Base-by-base conservation (phyloP, 2,888 invertebrate genomes). In the Drosophila borealis region DNA sequence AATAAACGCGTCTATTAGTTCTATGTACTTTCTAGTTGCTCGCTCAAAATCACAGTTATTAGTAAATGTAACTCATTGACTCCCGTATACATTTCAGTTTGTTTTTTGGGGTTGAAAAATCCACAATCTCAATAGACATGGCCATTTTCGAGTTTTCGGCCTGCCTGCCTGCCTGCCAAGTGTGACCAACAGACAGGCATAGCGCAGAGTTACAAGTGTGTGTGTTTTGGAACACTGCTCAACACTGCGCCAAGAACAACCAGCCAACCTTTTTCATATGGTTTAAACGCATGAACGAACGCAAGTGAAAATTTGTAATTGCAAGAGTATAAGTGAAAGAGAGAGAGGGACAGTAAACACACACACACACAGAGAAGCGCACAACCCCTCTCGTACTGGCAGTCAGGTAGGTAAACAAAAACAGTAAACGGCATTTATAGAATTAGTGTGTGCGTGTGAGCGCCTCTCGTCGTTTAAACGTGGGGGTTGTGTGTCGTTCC, bases 381-480 rank as follows among this genome's bases (percentile, higher is more conserved):
- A 45, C 65, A 64, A 72, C 70, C 66, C 65, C 71, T 60, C 71
- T 70, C 54, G 39, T 25, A 42, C 14, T 50, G 33, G 17, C 41
- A 41, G 25, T 14, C 41, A 41, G 46, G 56, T 88, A 82, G 82
- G 82, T 82, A 82, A 75, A 75, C 75, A 75, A 75, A 74, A 78
- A 74, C 78, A 64, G 75, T 79, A 79, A 79, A 75, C 80, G 76
- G 48, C 76, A 56, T 59, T 79, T 75, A 65, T 49, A 59, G 33
- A 64, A 63, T 64, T 54, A 53, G 60, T 61, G 57, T 8, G 29
- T 29, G 8, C 17, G 60, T 59, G 66, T 64, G 80, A 76, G 76
- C 34, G 64, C 25, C 74, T 75, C 65, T 76, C 49, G 37, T 21
- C 17, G 34, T 37, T 50, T 36, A 14, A 48, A 75, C 55, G 62